A percentile compares a stretch with the other conserved stretches of the same genome.
phyloP scores from a whole-genome alignment of 2,113 vertebrate genomes.

The Tragelaphus imberbis region DNA sequence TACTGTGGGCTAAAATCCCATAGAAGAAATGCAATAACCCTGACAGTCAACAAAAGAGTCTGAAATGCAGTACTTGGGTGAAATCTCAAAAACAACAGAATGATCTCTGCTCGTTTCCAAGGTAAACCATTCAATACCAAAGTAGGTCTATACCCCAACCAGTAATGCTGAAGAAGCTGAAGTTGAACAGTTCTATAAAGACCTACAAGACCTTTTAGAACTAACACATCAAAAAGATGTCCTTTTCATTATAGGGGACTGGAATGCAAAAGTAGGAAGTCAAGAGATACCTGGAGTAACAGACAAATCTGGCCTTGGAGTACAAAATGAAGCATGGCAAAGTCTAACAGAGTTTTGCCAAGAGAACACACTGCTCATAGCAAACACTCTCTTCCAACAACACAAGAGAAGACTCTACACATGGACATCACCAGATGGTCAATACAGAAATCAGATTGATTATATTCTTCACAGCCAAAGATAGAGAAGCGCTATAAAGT shows the following conservation, averaged over 20 bases:
- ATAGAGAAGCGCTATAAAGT: neutral
- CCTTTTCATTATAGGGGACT: neutral
- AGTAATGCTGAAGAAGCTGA: neutral
- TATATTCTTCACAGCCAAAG: neutral
- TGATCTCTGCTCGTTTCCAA: neutral
- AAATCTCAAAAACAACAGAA: neutral
- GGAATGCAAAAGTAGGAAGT: neutral
- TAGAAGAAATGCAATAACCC: neutral
- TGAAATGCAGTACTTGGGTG: neutral
- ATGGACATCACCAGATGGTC: neutral
- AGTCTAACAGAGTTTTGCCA: neutral
- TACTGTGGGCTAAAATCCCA: neutral
- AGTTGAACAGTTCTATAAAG: neutral
- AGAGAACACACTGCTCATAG: neutral
- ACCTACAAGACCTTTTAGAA: neutral
- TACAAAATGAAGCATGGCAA: neutral
- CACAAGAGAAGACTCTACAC: no score
- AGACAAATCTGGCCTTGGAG: neutral
- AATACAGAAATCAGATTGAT: neutral
- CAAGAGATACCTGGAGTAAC: neutral
- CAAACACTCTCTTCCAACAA: neutral
- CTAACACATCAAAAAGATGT: neutral
- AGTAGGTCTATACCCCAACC: neutral
- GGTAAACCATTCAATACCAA: neutral
- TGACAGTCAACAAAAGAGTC: neutral